A percentile compares a stretch with the other conserved stretches of the same genome.
Evolutionary conservation across 2,113 vertebrate genomes (phyloP).

Genomic region (Promerops cafer): DNA sequence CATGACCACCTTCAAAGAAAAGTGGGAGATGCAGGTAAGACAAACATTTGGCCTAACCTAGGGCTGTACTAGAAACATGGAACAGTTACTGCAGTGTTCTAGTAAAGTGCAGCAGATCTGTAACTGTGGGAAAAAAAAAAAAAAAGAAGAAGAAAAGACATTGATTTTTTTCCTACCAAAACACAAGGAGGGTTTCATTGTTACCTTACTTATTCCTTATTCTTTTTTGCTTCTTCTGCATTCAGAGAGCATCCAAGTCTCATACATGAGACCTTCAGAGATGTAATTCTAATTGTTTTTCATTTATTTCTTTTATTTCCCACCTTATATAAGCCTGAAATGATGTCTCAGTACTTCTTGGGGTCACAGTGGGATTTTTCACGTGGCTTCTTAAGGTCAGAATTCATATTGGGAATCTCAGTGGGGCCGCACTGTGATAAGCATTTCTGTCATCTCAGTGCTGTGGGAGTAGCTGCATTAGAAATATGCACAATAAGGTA

Average conservation of each 20-base stretch:
- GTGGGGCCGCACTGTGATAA: neutral
- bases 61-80: neutral
- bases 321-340: neutral
- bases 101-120: neutral
- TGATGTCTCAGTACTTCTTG: neutral
- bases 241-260: neutral
- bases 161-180: neutral
- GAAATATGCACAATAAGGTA: constrained; percentile 2
- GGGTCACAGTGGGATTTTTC: neutral
- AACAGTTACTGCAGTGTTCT: neutral
- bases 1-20: neutral
- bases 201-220: neutral
- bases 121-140: neutral
- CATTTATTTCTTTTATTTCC: neutral
- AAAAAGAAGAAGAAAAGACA: too few relatives aligned
- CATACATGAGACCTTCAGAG: neutral
- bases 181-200: neutral
- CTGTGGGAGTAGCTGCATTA: constrained; percentile 23
- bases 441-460: neutral
- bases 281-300: neutral
- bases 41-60: neutral
- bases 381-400: neutral
- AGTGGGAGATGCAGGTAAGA: neutral
- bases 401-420: neutral
- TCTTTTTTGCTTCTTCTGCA: neutral